Evolutionary conservation across 92 coral and sea anemone species (phyloP).

Genomic region (Zoanthus solanderi): DNA sequence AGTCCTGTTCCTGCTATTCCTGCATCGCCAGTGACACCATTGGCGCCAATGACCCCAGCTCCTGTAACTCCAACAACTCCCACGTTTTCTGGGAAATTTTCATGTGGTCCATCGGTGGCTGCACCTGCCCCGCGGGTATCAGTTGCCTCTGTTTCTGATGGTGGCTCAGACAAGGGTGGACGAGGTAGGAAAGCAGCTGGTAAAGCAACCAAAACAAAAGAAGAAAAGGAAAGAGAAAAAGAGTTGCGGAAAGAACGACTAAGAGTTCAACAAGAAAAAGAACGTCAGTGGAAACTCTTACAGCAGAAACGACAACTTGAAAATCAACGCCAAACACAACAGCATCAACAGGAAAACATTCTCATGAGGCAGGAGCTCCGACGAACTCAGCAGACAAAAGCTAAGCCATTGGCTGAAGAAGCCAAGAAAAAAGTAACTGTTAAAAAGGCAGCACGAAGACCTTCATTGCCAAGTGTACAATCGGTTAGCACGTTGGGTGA

Average conservation of each 20-base stretch:
- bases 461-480: conserved; percentile 26
- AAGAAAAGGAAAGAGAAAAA: conserved; percentile 92
- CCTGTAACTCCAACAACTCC: conserved; percentile 77
- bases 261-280: conserved; percentile 92
- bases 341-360: conserved; percentile 89
- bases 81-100: conserved; percentile 58
- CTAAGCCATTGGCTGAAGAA: conserved; percentile 78
- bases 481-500: conserved; percentile 24
- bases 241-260: conserved; percentile 86
- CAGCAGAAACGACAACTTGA: conserved; percentile 96
- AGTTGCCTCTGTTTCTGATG: conserved; percentile 47
- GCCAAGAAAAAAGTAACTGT: conserved; percentile 75
- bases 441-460: conserved; percentile 59
- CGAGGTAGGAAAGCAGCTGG: conserved; percentile 66
- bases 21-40: conserved; percentile 72
- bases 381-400: conserved; percentile 82
- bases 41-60: conserved; percentile 76
- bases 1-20: conserved; percentile 49
- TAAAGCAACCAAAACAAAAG: conserved; percentile 73
- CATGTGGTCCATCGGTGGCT: conserved; percentile 31
- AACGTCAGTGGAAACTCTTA: conserved; percentile 96
- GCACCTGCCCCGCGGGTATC: background rate
- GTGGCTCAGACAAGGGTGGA: conserved; percentile 45
- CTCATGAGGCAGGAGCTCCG: conserved; percentile 83
- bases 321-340: conserved; percentile 92